A percentile compares a stretch with the other conserved stretches of the same genome.
Evolutionary conservation across 1,140 invertebrate species (phyloP).

Genomic region (Microplitis mediator): DNA sequence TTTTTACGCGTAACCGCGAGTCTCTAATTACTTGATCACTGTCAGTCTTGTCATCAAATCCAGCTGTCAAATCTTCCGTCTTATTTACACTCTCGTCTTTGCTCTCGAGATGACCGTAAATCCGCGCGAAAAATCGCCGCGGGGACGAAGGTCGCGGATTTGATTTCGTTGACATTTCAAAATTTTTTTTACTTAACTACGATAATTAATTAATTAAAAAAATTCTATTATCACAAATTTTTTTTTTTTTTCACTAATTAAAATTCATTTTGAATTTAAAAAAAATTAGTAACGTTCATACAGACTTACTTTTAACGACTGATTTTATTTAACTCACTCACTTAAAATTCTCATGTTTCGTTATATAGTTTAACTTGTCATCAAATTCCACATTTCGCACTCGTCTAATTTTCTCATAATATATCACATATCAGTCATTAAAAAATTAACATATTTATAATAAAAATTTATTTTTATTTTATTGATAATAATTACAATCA

Average conservation of each 20-base stretch:
- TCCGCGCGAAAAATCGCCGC: constrained; percentile 69
- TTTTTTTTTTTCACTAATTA: background rate
- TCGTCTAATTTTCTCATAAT: constrained; percentile 16
- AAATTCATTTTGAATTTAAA: background rate
- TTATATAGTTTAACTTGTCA: constrained; percentile 18
- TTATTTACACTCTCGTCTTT: constrained; percentile 34
- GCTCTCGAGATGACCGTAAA: constrained; percentile 69
- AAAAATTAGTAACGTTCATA: background rate
- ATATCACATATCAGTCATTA: constrained; percentile 19
- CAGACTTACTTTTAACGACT: constrained; percentile 22
- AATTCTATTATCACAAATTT: background rate
- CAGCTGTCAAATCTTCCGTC: constrained; percentile 26
- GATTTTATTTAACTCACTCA: constrained; percentile 17
- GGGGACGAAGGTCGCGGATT: constrained; percentile 66
- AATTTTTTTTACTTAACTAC: background rate
- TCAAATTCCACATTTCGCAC: constrained; percentile 30
- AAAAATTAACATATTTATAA: background rate
- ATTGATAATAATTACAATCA: background rate
- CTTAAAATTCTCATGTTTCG: constrained; percentile 19
- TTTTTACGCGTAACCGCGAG: background rate
- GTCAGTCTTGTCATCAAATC: constrained; percentile 30
- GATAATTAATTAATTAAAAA: background rate
- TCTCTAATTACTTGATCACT: constrained; percentile 17
- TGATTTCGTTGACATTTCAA: constrained; percentile 45
- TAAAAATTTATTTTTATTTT: background rate